Evolutionary conservation across 2,888 invertebrate genomes (phyloP), one percentile per base, ranked within the genome.

Genomic region (Cacoxenus indagator): DNA sequence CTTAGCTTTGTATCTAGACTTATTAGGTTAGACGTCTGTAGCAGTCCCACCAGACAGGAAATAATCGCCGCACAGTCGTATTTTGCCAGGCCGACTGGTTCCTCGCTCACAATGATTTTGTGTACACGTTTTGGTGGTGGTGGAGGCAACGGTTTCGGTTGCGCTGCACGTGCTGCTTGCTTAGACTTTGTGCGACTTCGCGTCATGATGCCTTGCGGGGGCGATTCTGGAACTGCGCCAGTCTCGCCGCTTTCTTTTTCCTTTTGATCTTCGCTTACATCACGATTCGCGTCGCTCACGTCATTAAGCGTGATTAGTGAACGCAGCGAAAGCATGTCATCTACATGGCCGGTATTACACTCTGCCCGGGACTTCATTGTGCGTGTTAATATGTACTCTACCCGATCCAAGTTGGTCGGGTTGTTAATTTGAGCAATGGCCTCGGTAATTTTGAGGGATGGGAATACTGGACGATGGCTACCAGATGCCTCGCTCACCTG

Each of bases 401-500:
- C 62, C 4, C 22, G 19, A 11, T 29, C 31, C 31, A 17, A 26
- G 19, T 29, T 31, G 19, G 70, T 29, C 0, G 81, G 71, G n/a
- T 61, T 75, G 27, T 80, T 68, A 19, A 83, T 19, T 0, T 72
- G 67, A 19, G 64, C 74, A 31, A 81, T 76, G 6, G 77, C 72
- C 57, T 85, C 86, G 37, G 82, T 85, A 0, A 84, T 87, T 72
- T 89, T 89, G 2, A 92, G 86, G 0, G 90, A 91, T 87, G 95
- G 91, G 77, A 93, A 92, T 24, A 95, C 92, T 0, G 95, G 95
- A 64, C 95, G 90, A 76, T 94, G 91, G 78, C 94, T 95, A n/a
- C 93, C 93, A 27, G 93, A 94, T 76, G 95, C 95, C 83, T 95
- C 95, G 85, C 95, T 95, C 70, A 93, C 92, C 89, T 95, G 94